phyloP scores from a whole-genome alignment of 2,113 vertebrate genomes.

The Formicarius rufipectus region DNA sequence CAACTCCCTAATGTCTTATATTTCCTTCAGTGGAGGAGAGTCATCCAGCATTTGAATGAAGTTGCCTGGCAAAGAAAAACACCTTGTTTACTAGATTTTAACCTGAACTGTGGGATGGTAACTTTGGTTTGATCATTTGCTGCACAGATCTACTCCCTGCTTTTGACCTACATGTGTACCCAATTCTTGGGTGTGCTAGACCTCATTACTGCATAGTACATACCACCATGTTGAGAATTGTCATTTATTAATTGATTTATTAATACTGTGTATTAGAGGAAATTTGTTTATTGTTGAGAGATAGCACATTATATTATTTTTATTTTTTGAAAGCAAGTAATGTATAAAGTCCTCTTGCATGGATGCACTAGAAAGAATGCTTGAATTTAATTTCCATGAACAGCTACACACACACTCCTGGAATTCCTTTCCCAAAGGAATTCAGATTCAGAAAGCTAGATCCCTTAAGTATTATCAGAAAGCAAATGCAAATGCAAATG shows the following conservation, averaged over 20 bases:
- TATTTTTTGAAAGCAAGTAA: background rate
- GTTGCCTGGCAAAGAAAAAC: background rate
- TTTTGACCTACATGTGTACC: background rate
- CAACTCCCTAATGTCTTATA: background rate
- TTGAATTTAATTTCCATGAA: background rate
- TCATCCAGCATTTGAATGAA: background rate
- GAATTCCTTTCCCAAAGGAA: background rate
- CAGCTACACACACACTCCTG: background rate
- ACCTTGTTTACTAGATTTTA: background rate
- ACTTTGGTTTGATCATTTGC: background rate
- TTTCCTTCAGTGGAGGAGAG: background rate
- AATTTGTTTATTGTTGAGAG: background rate
- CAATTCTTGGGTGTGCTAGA: background rate
- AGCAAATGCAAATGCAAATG: background rate
- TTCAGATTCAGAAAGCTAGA: background rate
- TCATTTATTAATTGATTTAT: background rate
- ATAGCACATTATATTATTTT: background rate
- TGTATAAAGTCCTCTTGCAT: background rate
- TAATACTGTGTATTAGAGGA: background rate
- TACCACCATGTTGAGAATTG: background rate
- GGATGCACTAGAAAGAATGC: background rate
- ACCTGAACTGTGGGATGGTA: background rate
- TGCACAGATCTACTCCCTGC: background rate
- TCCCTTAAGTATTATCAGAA: background rate
- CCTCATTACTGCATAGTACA: background rate